phyloP scores from a whole-genome alignment of 2,113 vertebrate species.

The Mesembrinibis cayennensis region DNA sequence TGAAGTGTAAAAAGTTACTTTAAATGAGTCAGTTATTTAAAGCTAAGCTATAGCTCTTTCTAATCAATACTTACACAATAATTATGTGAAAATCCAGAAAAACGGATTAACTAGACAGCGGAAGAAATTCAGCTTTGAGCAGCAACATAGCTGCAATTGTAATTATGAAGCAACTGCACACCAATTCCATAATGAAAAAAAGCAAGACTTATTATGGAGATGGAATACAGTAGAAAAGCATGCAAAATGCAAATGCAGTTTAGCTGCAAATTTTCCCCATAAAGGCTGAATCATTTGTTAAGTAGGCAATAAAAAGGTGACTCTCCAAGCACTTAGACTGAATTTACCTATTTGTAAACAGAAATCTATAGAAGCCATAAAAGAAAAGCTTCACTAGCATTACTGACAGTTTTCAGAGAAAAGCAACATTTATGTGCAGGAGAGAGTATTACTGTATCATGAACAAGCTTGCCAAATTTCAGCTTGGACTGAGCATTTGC shows the following conservation, averaged over 20 bases:
- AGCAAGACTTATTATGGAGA: neutral
- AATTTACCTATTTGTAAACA: constrained; percentile 62
- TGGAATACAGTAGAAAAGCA: neutral
- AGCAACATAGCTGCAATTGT: constrained; percentile 14
- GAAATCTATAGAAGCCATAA: constrained; percentile 51
- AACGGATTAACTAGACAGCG: neutral
- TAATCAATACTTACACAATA: constrained; percentile 48
- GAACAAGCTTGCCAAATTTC: constrained; percentile 18
- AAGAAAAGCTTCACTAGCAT: neutral
- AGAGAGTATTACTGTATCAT: neutral
- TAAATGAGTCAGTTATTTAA: constrained; percentile 1
- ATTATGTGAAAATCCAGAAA: constrained; percentile 33
- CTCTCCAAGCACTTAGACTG: constrained; percentile 24
- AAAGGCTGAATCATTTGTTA: constrained; percentile 50
- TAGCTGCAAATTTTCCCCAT: constrained; percentile 11
- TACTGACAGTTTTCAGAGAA: neutral
- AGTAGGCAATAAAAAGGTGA: constrained; percentile 50
- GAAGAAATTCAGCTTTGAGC: neutral
- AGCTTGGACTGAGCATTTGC: neutral
- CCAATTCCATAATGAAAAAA: neutral
- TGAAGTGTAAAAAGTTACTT: constrained; percentile 35
- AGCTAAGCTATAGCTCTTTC: constrained; percentile 18
- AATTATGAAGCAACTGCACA: neutral
- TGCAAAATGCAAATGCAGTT: constrained; percentile 40
- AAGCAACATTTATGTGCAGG: neutral